Percentiles rank a stretch among this genome's conserved stretches.
These are phyloP conservation scores for Nothobranchius furzeri DNA, from an alignment of 2,113 vertebrate species.

Conservation along the genomic window DNA sequence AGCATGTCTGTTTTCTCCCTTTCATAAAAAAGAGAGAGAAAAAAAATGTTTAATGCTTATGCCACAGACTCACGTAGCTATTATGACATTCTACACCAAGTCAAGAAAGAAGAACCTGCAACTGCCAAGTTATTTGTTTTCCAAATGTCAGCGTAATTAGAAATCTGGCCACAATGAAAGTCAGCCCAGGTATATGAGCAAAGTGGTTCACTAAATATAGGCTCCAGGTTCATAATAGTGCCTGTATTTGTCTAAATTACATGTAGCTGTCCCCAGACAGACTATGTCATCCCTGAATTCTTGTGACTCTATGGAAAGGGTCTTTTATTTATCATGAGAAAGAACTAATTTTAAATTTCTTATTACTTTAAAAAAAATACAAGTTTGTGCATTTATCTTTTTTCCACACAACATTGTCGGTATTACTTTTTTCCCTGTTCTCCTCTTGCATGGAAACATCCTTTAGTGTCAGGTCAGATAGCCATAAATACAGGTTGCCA, in stretches of 20 bases:
- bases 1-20: constrained; percentile 13
- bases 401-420: constrained; percentile 54
- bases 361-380: constrained; percentile 2
- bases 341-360: constrained; percentile 51
- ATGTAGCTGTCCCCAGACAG: constrained; percentile 25
- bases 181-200: constrained; percentile 31
- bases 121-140: constrained; percentile 48
- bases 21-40: neutral
- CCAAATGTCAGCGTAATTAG: constrained; percentile 48
- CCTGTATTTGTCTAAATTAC: constrained; percentile 34
- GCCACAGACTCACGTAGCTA: constrained; percentile 28
- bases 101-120: constrained; percentile 28
- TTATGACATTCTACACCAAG: constrained; percentile 18
- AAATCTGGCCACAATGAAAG: constrained; percentile 31
- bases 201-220: constrained; percentile 41
- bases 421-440: constrained; percentile 40
- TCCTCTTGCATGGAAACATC: constrained; percentile 72
- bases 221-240: constrained; percentile 36
- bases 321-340: constrained; percentile 65
- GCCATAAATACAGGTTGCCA: constrained; percentile 73
- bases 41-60: constrained; percentile 19
- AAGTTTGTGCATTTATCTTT: constrained; percentile 64
- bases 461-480: constrained; percentile 75
- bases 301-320: constrained; percentile 51
- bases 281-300: constrained; percentile 25